Base-by-base conservation (phyloP, 1,140 invertebrate species). In the Drosophila azteca region DNA sequence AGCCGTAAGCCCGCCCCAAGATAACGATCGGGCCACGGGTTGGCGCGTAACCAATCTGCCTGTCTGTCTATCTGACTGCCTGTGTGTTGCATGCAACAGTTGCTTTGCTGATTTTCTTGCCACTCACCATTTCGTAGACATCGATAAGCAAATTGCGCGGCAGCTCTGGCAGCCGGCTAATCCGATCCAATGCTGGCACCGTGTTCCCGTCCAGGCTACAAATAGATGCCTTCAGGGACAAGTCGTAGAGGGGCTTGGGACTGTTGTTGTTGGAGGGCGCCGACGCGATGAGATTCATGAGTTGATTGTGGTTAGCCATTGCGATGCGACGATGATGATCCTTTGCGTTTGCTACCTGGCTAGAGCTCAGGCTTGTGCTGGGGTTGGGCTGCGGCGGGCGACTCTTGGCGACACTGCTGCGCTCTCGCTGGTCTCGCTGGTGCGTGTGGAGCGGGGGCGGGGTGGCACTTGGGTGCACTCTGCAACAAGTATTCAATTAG, bases 51-150 rank as follows among this genome's bases (percentile, higher is more conserved):
- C 8, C 22, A 20, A 20, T 1, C 35, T 13, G 35, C 9, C 11
- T 39, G 11, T 4, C 31, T 11, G 3, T 4, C 31, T 11, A 9
- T 11, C 8, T 13, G 9, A 1, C 35, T 13, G 35, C 4, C 35
- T 39, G 3, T 4, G 0, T 13, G 35, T 39, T 39, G 35, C 35
- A 39, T 39, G 35, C 35, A 39, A 13, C 35, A 11, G 9, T 5
- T 11, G 22, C 46, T 6, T 11, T 39, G 49, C n/a, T 13, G 50
- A 13, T 49, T 13, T 2, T 13, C 20, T 49, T 49, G 45, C 13
- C 20, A 78, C 83, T 90, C 50, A 91, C 90, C 80, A 73, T 58
- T 45, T 83, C 83, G 55, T 91, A 91, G 53, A 91, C 79, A 79
- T 91, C 90, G 31, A 81, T 90, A 51, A 91, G 84, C 15, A 91